Evolutionary conservation across 2,797 vertebrate species (phyloP).

Genomic region (Lithobates sylvaticus): DNA sequence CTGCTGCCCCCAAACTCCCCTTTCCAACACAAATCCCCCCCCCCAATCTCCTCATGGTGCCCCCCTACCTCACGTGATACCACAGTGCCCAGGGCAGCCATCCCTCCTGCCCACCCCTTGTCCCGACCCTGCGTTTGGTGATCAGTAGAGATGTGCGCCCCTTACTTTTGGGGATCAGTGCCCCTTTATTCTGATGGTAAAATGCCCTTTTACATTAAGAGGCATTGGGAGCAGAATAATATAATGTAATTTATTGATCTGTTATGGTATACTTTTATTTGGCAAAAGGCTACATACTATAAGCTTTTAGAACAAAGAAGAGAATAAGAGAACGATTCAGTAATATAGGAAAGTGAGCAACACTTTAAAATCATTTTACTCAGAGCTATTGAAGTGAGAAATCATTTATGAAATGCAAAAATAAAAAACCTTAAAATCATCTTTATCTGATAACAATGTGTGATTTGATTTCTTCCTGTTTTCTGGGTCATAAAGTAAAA

Average conservation of each 20-base stretch:
- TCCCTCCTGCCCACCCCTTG: no score
- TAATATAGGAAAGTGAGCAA: not conserved
- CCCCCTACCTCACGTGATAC: no score
- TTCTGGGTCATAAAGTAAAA: slow-evolving; percentile 46
- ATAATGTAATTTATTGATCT: not conserved
- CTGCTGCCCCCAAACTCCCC: no score
- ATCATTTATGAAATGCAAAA: slow-evolving; percentile 44
- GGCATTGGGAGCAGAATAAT: not conserved
- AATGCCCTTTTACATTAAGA: no score
- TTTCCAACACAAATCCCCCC: no score
- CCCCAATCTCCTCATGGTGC: no score
- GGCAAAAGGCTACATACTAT: not conserved
- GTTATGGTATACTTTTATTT: not conserved
- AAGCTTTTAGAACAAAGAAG: not conserved
- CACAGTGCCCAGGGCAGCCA: no score
- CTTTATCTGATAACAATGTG: slow-evolving; percentile 29
- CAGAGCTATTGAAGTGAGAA: slow-evolving; percentile 40
- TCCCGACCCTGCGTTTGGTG: no score
- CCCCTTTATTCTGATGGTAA: no score
- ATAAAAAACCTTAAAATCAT: slow-evolving; percentile 29
- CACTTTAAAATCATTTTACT: slow-evolving; percentile 42
- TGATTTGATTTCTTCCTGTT: slow-evolving; percentile 42
- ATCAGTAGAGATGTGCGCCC: no score
- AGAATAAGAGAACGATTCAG: not conserved
- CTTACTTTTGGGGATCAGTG: no score